These are phyloP conservation scores for Myrmecobius fasciatus DNA, from an alignment of 2,113 vertebrate species.

Conservation along the genomic window DNA sequence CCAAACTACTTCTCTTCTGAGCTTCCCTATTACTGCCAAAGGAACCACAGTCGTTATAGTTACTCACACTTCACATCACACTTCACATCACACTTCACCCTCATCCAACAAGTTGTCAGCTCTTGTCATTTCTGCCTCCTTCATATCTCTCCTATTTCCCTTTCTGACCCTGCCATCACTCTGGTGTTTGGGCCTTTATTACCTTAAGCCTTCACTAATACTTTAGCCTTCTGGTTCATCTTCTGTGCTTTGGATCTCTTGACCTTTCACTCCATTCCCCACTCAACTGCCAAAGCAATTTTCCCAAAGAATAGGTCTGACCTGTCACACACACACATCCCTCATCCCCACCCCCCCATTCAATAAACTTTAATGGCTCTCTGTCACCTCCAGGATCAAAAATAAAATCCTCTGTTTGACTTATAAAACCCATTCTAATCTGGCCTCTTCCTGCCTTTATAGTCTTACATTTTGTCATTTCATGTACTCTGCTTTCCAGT, in stretches of 20 bases:
- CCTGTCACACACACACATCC: too few species aligned
- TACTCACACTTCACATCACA: neutral
- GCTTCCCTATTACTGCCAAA: neutral
- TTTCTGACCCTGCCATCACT: neutral
- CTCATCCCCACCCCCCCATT: neutral
- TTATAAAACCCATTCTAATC: neutral
- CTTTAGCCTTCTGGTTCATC: neutral
- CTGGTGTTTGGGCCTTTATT: neutral
- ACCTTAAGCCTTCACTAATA: neutral
- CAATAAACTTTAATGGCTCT: neutral
- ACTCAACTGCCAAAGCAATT: neutral
- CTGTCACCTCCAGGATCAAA: neutral
- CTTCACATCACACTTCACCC: neutral
- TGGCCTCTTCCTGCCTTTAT: neutral
- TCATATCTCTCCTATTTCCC: neutral
- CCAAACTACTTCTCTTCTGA: neutral
- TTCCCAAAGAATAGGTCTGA: neutral
- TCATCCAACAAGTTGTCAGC: neutral
- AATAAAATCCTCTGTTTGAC: neutral
- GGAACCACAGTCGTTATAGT: neutral
- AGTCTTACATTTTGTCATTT: neutral
- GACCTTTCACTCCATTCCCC: neutral
- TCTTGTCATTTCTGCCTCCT: neutral
- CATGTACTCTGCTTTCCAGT: neutral
- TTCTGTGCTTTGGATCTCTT: neutral